Evolutionary conservation across 2,113 vertebrate species (phyloP), one percentile per base, ranked within the genome.

Genomic region (Verasper variegatus): DNA sequence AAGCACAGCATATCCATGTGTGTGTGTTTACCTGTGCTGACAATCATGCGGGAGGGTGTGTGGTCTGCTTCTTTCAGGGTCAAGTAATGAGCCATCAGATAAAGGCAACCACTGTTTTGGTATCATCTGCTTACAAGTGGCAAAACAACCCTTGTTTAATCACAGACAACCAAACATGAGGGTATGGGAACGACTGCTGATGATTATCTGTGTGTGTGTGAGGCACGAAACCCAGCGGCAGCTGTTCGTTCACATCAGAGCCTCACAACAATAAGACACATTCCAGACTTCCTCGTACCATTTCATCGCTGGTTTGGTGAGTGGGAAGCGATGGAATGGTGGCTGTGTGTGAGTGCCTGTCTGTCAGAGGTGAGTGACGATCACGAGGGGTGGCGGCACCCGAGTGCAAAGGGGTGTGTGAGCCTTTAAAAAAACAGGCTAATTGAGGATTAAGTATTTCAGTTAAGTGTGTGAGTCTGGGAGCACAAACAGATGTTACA

Each of bases 111-210:
- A 51, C 65, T 88, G 83, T 91, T 85, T 86, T 82, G 75, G 60
- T 71, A 81, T 85, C 81, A 57, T 74, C 77, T 3, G 10, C 71
- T 71, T 58, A 76, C 59, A 82, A 86, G 80, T 47, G 82, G 78
- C 86, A 84, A 85, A 89, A 88, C 84, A 87, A 82, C 60, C 81
- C 37, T 71, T 73, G 62, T 76, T 85, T 80, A 82, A 86, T 87
- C 68, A 74, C 61, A 80, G 64, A 64, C 83, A 82, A 79, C 57
- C 74, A 83, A 71, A 81, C 74, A 78, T 61, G 27, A 40, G 58
- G 63, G 74, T 35, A 77, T 65, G 62, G 52, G 61, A 85, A 70
- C 35, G 72, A 68, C 78, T 45, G 3, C 26, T 40, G 81, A 82
- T 86, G 56, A 57, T 66, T 54, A 88, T 89, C 82, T 78, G 7